phyloP scores from a whole-genome alignment of 2,888 invertebrate genomes.

The Brenthis hecate region DNA sequence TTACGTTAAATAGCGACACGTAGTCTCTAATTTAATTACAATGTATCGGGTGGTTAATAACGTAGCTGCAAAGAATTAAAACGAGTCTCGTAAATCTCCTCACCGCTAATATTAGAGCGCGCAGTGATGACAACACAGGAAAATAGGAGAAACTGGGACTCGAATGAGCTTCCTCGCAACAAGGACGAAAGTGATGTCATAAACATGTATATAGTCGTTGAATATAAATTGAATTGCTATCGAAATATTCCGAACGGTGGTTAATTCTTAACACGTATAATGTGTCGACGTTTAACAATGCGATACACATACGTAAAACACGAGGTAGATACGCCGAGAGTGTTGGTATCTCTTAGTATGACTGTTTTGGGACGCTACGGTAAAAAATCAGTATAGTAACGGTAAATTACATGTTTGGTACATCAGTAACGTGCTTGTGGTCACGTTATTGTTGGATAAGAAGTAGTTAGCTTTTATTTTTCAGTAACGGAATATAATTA shows the following conservation, averaged over 20 bases:
- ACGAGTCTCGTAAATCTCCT: conserved; percentile 32
- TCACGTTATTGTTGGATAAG: conserved; percentile 31
- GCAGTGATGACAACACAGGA: conserved; percentile 71
- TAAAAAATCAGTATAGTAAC: conserved; percentile 26
- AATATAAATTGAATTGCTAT: conserved; percentile 60
- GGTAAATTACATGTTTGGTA: conserved; percentile 31
- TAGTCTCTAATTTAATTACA: conserved; percentile 20
- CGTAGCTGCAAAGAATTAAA: background rate
- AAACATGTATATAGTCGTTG: conserved; percentile 55
- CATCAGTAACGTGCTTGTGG: conserved; percentile 33
- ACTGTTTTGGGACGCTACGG: conserved; percentile 30
- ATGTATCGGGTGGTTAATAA: background rate
- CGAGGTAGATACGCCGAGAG: conserved; percentile 12
- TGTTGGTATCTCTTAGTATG: conserved; percentile 13
- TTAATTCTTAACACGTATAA: conserved; percentile 66
- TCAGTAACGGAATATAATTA: background rate
- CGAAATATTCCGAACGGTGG: conserved; percentile 51
- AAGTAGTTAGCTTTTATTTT: conserved; percentile 7
- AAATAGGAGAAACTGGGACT: conserved; percentile 74
- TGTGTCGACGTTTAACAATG: conserved; percentile 51
- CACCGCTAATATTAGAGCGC: conserved; percentile 65
- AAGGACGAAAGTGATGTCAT: conserved; percentile 77
- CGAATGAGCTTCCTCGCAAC: conserved; percentile 66
- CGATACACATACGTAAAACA: conserved; percentile 32
- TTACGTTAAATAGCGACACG: conserved; percentile 27